Conservation (phyloP, 2,113 vertebrate species). For the Psittacula cyanocephala region DNA sequence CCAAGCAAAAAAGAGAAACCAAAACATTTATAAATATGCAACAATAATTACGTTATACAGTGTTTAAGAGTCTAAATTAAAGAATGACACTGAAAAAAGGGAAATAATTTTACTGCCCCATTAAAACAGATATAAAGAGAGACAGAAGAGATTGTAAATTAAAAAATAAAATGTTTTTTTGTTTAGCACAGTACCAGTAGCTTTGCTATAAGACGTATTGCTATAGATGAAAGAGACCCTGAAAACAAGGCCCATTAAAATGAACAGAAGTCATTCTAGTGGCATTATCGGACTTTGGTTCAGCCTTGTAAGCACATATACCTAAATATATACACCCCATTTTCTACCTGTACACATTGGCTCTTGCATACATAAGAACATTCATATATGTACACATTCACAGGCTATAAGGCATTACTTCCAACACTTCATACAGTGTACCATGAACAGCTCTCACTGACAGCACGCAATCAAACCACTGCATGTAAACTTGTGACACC, state of each 20-base stretch:
- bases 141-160: not conserved
- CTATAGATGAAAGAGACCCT: not conserved
- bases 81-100: not conserved
- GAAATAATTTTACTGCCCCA: not conserved
- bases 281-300: not conserved
- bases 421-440: not conserved
- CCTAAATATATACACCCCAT: fast-evolving
- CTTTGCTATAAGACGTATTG: not conserved
- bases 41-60: not conserved
- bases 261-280: not conserved
- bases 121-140: not conserved
- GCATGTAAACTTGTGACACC: not conserved
- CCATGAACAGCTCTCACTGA: not conserved
- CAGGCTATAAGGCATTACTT: not conserved
- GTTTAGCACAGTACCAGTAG: not conserved
- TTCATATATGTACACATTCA: not conserved
- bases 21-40: not conserved
- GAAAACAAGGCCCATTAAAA: not conserved
- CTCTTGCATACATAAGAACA: not conserved
- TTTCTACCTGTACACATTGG: not conserved
- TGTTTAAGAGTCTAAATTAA: not conserved
- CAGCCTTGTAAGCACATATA: not conserved
- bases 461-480: not conserved
- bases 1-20: not conserved
- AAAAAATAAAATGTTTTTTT: not conserved